These are phyloP conservation scores for Leptinotarsa haldemani DNA, from an alignment of 2,888 invertebrate genomes.

Conservation along the genomic window DNA sequence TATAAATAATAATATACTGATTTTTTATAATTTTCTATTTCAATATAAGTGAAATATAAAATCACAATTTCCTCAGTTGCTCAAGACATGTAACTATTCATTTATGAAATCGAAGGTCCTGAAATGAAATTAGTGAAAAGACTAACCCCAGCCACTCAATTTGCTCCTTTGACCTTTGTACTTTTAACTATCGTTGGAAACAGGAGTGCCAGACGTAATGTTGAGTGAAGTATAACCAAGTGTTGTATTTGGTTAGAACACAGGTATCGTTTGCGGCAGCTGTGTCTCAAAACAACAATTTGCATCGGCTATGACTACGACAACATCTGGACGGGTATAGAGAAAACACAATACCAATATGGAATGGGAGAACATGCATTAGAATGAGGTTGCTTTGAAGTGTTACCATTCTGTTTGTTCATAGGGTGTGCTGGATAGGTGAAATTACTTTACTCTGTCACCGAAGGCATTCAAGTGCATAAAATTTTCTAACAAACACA, in stretches of 20 bases:
- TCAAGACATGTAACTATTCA: too few species aligned
- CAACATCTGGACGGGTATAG: constrained; percentile 50
- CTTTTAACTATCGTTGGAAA: constrained; percentile 31
- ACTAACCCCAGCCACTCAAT: not conserved
- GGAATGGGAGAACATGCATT: not conserved
- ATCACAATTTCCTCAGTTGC: too few species aligned
- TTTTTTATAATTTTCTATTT: too few species aligned
- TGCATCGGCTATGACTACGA: constrained; percentile 54
- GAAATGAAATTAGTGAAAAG: not conserved
- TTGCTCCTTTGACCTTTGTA: constrained; percentile 25
- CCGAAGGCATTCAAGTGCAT: not conserved
- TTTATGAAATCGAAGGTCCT: too few species aligned
- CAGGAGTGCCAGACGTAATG: constrained; percentile 31
- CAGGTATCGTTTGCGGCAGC: constrained; percentile 55
- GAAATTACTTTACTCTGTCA: not conserved
- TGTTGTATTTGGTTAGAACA: constrained; percentile 37
- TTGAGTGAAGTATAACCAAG: constrained; percentile 38
- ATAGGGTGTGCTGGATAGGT: not conserved
- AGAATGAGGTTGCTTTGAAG: constrained; percentile 10
- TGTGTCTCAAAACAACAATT: constrained; percentile 52
- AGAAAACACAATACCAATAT: constrained; percentile 27
- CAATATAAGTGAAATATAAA: too few species aligned
- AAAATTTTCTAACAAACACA: not conserved
- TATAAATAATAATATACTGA: too few species aligned
- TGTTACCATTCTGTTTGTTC: not conserved